A percentile compares a stretch with the other conserved stretches of the same genome.
Evolutionary conservation across 2,888 invertebrate species (phyloP).

Genomic region (Mechanitis mazaeus): DNA sequence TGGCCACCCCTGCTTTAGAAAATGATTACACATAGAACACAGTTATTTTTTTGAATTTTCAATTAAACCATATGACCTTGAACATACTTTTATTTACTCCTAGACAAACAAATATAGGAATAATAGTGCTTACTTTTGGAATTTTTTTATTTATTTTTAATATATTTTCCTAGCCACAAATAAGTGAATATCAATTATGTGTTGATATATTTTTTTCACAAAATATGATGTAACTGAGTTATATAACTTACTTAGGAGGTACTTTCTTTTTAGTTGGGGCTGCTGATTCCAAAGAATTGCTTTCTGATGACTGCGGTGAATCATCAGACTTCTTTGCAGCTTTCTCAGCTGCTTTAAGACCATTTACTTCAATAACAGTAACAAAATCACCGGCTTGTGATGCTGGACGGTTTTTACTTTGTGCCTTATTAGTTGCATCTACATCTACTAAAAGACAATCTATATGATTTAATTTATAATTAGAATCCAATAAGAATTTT

Average conservation of each 20-base stretch:
- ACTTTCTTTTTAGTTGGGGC: slow-evolving; percentile 79
- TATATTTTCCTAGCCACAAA: too few species aligned
- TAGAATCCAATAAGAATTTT: background rate
- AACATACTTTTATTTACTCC: too few species aligned
- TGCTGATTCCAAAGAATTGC: slow-evolving; percentile 75
- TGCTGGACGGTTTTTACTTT: slow-evolving; percentile 69
- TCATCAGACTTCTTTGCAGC: slow-evolving; percentile 63
- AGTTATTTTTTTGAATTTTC: too few species aligned
- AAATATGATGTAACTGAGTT: background rate
- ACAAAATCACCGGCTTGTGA: slow-evolving; percentile 82
- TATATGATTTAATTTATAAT: background rate
- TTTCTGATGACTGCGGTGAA: slow-evolving; percentile 63
- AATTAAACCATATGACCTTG: too few species aligned
- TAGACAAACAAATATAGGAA: too few species aligned
- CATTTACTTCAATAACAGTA: slow-evolving; percentile 93
- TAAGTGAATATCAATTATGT: too few species aligned
- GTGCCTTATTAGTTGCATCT: slow-evolving; percentile 63
- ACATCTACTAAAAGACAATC: slow-evolving; percentile 44
- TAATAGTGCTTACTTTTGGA: too few species aligned
- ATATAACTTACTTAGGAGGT: slow-evolving; percentile 76
- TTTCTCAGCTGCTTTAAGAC: slow-evolving; percentile 78
- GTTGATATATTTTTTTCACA: too few species aligned
- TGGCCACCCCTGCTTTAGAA: too few species aligned
- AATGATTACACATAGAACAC: too few species aligned
- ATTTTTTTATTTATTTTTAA: too few species aligned